These are phyloP conservation scores for Biston stratarius DNA, from an alignment of 2,888 invertebrate species.

Conservation along the genomic window DNA sequence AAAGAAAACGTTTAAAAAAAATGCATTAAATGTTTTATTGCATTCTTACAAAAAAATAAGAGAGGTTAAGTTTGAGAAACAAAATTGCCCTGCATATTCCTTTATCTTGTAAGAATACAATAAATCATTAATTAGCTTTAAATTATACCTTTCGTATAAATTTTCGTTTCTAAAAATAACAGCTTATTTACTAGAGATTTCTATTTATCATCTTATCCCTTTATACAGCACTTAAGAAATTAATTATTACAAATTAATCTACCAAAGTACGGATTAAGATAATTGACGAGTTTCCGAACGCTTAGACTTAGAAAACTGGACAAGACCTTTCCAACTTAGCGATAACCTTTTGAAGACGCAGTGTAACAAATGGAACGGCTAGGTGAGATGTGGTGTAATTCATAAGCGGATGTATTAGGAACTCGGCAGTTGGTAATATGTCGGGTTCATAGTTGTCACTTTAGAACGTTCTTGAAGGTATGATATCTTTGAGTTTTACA, in stretches of 20 bases:
- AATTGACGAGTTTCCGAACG: slow-evolving; percentile 69
- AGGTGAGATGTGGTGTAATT: slow-evolving; percentile 29
- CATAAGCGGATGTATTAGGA: not conserved
- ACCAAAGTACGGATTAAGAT: slow-evolving; percentile 49
- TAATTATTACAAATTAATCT: slow-evolving; percentile 41
- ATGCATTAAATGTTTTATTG: no score
- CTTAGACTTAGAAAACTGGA: slow-evolving; percentile 64
- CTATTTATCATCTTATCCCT: slow-evolving; percentile 15
- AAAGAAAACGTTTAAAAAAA: no score
- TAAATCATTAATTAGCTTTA: no score
- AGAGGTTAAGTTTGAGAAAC: no score
- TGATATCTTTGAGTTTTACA: no score
- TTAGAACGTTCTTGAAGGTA: not conserved
- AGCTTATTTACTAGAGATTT: slow-evolving; percentile 2
- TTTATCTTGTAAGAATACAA: no score
- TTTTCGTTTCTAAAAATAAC: not conserved
- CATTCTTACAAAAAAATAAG: no score
- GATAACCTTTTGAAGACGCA: slow-evolving; percentile 48
- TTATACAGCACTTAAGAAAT: slow-evolving; percentile 30
- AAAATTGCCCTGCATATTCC: no score
- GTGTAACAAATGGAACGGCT: slow-evolving; percentile 40
- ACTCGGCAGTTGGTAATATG: no score
- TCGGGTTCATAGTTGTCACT: not conserved
- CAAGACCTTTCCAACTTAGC: slow-evolving; percentile 52
- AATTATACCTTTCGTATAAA: no score